Evolutionary conservation across 2,888 invertebrate species (phyloP).

Genomic region (Microctonus hyperodae): DNA sequence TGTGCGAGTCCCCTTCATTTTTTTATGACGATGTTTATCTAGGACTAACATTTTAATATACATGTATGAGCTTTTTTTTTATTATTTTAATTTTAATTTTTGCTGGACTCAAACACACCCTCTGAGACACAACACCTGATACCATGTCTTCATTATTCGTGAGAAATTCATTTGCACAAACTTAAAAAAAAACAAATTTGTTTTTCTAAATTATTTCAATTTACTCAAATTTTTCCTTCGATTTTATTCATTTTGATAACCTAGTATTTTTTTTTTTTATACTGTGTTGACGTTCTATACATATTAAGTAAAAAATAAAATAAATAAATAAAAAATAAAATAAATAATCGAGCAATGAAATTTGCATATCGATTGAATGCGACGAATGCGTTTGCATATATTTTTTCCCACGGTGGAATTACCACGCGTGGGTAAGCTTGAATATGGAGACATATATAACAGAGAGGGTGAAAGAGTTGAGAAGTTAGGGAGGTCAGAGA

Average conservation of each 20-base stretch:
- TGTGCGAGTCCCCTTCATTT: conserved; percentile 40
- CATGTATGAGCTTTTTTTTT: neutral
- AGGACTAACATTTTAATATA: conserved; percentile 34
- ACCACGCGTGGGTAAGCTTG: neutral
- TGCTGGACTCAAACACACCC: neutral
- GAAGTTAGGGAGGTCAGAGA: too few species aligned
- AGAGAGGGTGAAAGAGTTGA: neutral
- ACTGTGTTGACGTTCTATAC: neutral
- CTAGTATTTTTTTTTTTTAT: neutral
- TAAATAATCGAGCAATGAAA: neutral
- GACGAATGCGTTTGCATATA: neutral
- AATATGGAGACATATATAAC: neutral
- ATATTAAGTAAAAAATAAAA: neutral
- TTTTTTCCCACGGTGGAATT: conserved; percentile 3
- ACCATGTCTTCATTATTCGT: neutral
- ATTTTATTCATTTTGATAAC: neutral
- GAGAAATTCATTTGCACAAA: neutral
- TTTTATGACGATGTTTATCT: conserved; percentile 59
- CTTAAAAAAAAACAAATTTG: neutral
- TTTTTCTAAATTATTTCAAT: neutral
- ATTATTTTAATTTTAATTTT: neutral
- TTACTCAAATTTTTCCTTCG: neutral
- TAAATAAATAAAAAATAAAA: neutral
- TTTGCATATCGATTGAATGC: neutral
- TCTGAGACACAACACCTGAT: neutral